phyloP scores from a whole-genome alignment of 2,113 vertebrate species.

The Pseudorasbora parva region DNA sequence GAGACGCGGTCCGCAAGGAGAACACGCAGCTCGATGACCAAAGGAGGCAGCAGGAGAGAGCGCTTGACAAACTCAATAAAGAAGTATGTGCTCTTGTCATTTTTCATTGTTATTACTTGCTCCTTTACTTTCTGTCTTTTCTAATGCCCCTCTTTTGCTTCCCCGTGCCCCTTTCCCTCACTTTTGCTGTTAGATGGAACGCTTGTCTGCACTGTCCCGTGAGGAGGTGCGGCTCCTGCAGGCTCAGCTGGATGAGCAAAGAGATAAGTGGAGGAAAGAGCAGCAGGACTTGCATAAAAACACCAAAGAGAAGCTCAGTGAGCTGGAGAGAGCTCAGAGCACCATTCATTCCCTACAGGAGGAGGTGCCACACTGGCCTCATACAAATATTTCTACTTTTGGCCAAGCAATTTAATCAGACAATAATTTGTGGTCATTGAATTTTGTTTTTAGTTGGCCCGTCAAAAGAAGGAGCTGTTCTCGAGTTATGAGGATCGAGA shows the following conservation, averaged over 20 bases:
- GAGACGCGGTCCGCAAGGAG: conserved; percentile 77
- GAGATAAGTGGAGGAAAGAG: conserved; percentile 85
- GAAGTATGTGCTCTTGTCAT: conserved; percentile 55
- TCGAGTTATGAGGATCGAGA: conserved; percentile 83
- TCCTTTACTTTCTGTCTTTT: background rate
- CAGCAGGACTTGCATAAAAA: conserved; percentile 84
- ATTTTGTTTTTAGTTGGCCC: conserved; percentile 72
- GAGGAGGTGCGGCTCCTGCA: conserved; percentile 75
- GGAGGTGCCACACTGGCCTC: conserved; percentile 76
- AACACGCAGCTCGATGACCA: conserved; percentile 83
- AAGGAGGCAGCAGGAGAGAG: conserved; percentile 79
- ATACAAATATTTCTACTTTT: background rate
- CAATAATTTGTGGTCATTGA: background rate
- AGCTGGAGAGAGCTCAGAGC: conserved; percentile 80
- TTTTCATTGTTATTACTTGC: background rate
- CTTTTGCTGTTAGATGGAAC: conserved; percentile 75
- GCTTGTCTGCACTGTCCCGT: conserved; percentile 76
- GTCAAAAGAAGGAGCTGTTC: conserved; percentile 85
- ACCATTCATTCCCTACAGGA: conserved; percentile 83
- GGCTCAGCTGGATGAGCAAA: conserved; percentile 88
- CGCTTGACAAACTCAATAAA: conserved; percentile 74
- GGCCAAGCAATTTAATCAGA: background rate
- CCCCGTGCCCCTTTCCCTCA: background rate
- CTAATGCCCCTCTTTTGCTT: background rate
- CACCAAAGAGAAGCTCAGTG: conserved; percentile 80